Conservation (phyloP, 1,140 invertebrate genomes). For the roundworm (Caenorhabditis elegans) region WBcel235 BX284605.5:4862501-4863000, state of each 20-base stretch:
- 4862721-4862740: neutral
- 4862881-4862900: neutral
- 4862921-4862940: neutral
- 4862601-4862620: too few species aligned
- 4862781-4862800: neutral
- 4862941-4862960: slow-evolving; percentile 10
- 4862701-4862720: neutral
- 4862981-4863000: too few species aligned
- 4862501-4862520: too few species aligned
- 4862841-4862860: neutral
- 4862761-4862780: too few species aligned
- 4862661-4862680: neutral
- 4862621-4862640: too few species aligned
- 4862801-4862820: neutral
- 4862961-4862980: neutral
- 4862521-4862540: too few species aligned
- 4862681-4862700: neutral
- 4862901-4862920: neutral
- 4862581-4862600: too few species aligned
- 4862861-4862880: neutral
- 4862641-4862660: too few species aligned
- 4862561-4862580: too few species aligned
- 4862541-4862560: too few species aligned
- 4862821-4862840: neutral
- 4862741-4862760: too few species aligned